phyloP scores from a whole-genome alignment of 2,888 invertebrate genomes.

The Timema podura region DNA sequence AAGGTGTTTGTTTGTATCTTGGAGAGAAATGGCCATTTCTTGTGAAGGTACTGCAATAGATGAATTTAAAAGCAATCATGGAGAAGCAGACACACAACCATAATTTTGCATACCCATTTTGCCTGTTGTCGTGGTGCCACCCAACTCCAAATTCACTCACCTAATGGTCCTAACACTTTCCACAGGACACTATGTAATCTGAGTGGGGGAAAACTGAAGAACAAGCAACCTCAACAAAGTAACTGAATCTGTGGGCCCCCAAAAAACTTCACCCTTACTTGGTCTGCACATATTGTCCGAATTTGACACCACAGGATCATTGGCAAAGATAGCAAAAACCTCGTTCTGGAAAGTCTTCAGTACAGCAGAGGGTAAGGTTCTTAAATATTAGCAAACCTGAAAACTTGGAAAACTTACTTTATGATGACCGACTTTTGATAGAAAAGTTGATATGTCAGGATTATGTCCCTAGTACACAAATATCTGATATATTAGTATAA shows the following conservation, averaged over 20 bases:
- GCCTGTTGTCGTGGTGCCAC: background rate
- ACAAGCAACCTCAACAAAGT: background rate
- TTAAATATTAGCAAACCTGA: background rate
- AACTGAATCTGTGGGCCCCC: background rate
- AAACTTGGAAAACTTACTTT: background rate
- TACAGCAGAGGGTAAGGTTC: background rate
- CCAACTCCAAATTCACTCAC: background rate
- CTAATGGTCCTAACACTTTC: background rate
- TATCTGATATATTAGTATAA: background rate
- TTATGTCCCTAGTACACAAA: background rate
- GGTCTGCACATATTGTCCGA: background rate
- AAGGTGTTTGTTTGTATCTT: no score
- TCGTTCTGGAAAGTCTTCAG: background rate
- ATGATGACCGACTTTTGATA: background rate
- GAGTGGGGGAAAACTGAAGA: background rate
- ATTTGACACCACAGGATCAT: background rate
- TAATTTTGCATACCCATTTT: background rate
- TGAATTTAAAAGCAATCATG: slow-evolving; percentile 8
- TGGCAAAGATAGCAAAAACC: slow-evolving; percentile 3
- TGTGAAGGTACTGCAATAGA: background rate
- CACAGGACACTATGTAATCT: background rate
- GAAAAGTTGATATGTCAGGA: slow-evolving; percentile 1
- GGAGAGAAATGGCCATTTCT: background rate
- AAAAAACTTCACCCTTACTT: background rate
- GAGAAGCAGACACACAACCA: background rate